Evolutionary conservation across 2,888 invertebrate genomes (phyloP), one percentile per base, ranked within the genome.

Genomic region (Melitaea athalia): DNA sequence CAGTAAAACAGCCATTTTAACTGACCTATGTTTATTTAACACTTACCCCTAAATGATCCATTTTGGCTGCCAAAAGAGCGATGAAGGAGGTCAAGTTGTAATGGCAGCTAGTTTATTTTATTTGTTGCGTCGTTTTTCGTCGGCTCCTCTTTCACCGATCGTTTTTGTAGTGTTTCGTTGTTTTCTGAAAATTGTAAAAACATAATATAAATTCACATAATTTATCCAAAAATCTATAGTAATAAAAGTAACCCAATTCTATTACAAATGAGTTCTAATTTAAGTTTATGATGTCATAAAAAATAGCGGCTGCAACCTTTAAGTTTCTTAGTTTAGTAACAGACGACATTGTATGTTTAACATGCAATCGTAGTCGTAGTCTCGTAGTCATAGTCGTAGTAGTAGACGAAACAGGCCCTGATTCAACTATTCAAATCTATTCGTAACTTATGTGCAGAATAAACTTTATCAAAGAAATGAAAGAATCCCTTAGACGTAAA

Each of bases 61-160:
- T 43, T 72, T 76, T 74, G 63, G 65, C 66, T 64, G 45, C 52
- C 1, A 0, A 0, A 3, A 15, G 67, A 68, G 77, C 70, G 74
- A 69, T 38, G 64, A 17, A 74, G 76, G 11, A 76, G 85, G 60
- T 84, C 85, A 68, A 3, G 70, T 49, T 75, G 72, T 59, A 69
- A 57, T 81, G 85, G 87, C 55, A 72, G 74, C 74, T 83, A 85
- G 83, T 87, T 86, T 87, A 88, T 87, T 88, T 88, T 88, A 88
- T 88, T 88, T 84, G 82, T 79, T 86, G 86, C 85, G 85, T 88
- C 87, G 88, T 88, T 89, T 89, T 87, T 88, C 89, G 82, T 77
- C 82, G 84, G 78, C 86, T 85, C 86, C 87, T 87, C 85, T 87
- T 84, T 83, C 84, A 81, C 79, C 79, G 81, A 85, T 84, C 85